Evolutionary conservation across 2,113 vertebrate species (phyloP).

Genomic region (Lophius piscatorius): DNA sequence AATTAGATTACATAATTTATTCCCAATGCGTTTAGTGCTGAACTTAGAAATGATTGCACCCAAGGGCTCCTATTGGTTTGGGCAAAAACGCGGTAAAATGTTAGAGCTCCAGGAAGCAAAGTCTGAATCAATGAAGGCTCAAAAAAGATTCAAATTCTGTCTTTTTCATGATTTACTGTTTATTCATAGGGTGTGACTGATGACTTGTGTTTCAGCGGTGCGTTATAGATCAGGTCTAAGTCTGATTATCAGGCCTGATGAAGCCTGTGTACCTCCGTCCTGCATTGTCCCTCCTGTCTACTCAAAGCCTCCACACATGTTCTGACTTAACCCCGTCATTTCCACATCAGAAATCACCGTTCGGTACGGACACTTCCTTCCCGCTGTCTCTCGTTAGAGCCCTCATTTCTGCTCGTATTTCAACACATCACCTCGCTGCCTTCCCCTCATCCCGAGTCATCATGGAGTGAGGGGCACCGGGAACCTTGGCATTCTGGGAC

Average conservation of each 20-base stretch:
- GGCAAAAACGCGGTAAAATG: conserved; percentile 28
- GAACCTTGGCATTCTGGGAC: conserved; percentile 62
- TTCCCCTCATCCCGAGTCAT: conserved; percentile 57
- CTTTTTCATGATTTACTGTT: conserved; percentile 32
- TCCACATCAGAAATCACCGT: conserved; percentile 71
- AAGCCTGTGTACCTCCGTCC: conserved; percentile 18
- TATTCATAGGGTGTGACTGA: conserved; percentile 20
- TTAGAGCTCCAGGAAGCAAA: conserved; percentile 12
- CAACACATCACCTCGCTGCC: conserved; percentile 52
- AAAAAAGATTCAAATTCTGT: conserved; percentile 24
- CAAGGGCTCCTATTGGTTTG: neutral
- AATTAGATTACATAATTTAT: conserved; percentile 26
- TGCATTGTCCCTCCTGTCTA: conserved; percentile 32
- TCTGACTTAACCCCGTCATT: conserved; percentile 70
- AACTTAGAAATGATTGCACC: conserved; percentile 23
- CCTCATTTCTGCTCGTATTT: conserved; percentile 69
- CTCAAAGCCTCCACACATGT: conserved; percentile 61
- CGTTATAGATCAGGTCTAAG: conserved; percentile 18
- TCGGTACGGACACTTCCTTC: conserved; percentile 58
- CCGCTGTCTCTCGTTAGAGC: conserved; percentile 70
- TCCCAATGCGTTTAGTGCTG: conserved; percentile 8
- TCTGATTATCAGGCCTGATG: conserved; percentile 22
- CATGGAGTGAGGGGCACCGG: conserved; percentile 19
- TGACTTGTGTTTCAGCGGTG: conserved; percentile 30
- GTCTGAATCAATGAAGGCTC: conserved; percentile 21